Conservation (phyloP, 2,888 invertebrate genomes). For the Netelia fuscicornis region DNA sequence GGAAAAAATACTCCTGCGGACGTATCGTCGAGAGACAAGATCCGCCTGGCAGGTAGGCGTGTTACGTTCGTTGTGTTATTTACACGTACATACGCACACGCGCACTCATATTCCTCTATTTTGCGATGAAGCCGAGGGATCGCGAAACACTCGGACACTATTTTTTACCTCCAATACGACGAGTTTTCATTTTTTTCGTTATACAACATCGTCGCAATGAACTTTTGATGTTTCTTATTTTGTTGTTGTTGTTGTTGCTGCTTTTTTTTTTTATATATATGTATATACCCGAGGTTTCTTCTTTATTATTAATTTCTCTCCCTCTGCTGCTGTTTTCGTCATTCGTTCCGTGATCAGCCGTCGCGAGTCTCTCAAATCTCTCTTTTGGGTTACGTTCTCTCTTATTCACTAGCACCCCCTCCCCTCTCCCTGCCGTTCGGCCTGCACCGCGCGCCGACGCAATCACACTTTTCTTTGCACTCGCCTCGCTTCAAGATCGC, state of each 20-base stretch:
- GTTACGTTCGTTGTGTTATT: conserved; percentile 62
- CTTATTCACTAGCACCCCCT: conserved; percentile 35
- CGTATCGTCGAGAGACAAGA: conserved; percentile 38
- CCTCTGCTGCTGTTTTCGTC: conserved; percentile 54
- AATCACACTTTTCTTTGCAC: conserved; percentile 46
- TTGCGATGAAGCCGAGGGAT: conserved; percentile 1
- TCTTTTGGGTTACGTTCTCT: conserved; percentile 67
- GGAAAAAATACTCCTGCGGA: neutral
- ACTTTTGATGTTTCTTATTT: neutral
- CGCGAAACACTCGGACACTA: neutral
- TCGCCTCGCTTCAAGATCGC: conserved; percentile 29
- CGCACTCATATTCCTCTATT: neutral
- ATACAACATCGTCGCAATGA: neutral
- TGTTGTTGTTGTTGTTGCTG: neutral
- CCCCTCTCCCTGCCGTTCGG: neutral
- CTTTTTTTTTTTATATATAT: neutral
- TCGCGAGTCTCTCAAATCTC: conserved; percentile 65
- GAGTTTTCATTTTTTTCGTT: neutral
- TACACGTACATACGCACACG: conserved; percentile 30
- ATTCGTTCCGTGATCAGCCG: conserved; percentile 55
- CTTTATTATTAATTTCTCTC: conserved; percentile 28
- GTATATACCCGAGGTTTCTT: neutral
- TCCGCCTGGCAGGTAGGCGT: conserved; percentile 67
- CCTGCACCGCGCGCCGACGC: neutral
- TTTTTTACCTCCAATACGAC: neutral